These are phyloP conservation scores for Vulpes lagopus DNA, from an alignment of 2,113 vertebrate genomes.

Conservation along the genomic window DNA sequence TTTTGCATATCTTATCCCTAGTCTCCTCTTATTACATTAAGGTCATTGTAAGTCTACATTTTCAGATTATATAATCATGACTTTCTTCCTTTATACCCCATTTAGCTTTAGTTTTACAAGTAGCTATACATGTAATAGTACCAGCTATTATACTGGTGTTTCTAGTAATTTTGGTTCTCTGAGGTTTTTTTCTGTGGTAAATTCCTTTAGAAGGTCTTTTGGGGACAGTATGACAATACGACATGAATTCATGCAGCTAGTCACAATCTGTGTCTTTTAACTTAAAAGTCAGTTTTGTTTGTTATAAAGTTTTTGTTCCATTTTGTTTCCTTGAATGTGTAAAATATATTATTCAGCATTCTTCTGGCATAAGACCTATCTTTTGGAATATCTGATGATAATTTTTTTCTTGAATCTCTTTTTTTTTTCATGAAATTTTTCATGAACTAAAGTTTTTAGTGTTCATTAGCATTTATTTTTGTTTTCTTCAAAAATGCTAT, in stretches of 20 bases:
- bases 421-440: background rate
- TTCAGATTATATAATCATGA: background rate
- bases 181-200: background rate
- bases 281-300: background rate
- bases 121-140: background rate
- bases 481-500: constrained; percentile 9
- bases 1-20: background rate
- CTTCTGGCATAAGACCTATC: background rate
- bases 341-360: background rate
- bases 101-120: background rate
- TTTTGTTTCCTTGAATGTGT: background rate
- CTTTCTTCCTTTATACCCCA: background rate
- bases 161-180: background rate
- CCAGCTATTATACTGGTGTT: background rate
- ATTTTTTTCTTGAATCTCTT: background rate
- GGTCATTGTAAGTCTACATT: background rate
- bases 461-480: background rate
- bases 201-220: background rate
- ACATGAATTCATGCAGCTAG: background rate
- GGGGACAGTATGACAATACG: background rate
- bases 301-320: background rate
- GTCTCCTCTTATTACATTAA: background rate
- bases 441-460: background rate
- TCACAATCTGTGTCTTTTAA: background rate
- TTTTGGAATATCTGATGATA: constrained; percentile 1